Base-by-base conservation (phyloP, 2,888 invertebrate species). In the Mystacides longicornis region DNA sequence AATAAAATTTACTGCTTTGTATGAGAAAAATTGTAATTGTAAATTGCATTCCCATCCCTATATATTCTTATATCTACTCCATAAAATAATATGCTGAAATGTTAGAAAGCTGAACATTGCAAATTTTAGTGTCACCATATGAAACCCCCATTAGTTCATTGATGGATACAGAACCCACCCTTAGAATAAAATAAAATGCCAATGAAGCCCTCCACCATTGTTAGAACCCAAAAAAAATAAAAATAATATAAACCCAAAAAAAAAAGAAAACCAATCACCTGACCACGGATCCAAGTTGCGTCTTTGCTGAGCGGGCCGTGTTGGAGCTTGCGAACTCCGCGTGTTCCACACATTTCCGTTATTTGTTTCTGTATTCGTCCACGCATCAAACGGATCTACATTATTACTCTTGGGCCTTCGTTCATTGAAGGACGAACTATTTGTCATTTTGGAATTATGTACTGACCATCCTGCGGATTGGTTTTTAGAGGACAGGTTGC, bases 211-310 rank as follows among this genome's bases (percentile, higher is more conserved):
- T n/a, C n/a, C n/a, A n/a, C n/a, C n/a, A n/a, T n/a, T n/a, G n/a
- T n/a, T 20, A 64, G 60, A 58, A 43, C 53, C 57, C 63, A 63
- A 64, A 62, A 62, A 66, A 66, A 65, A 65, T 60, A 65, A 11
- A 48, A 48, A 23, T 23, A 11, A 23, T 48, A 45, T 19, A 45
- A 27, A 49, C 9, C 16, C n/a, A 64, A 60, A 56, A 45, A 55
- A 57, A 63, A 63, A 64, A 62, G 62, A 63, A 65, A 60, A 65
- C 65, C 68, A 69, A 67, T 77, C 80, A 77, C 77, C 77, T 77
- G 72, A 70, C 81, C 82, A 81, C 57, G 80, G 80, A 67, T 81
- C 81, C 68, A 74, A 73, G 65, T 80, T 75, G 72, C 69, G 64
- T 72, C 73, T 64, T 72, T 74, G 62, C 75, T 68, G 58, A 74